Base-by-base conservation (phyloP, 2,888 invertebrate genomes). In the Cantharis rufa region DNA sequence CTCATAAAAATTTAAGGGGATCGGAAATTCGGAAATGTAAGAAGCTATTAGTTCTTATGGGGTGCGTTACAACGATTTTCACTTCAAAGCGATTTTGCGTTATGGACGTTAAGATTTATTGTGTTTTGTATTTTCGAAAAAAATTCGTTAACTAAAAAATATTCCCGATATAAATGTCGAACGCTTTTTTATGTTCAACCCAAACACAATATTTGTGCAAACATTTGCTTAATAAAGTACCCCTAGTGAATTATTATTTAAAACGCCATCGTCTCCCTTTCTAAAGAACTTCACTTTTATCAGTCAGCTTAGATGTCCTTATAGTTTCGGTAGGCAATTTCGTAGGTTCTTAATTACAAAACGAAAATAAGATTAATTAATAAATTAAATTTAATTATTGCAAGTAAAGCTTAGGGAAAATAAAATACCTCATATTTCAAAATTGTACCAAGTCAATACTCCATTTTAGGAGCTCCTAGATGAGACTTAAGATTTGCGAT, bases 41-140 rank as follows among this genome's bases (percentile, higher is more conserved):
- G 78, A 74, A 78, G 75, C 78, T 76, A 78, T 78, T 78, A 78
- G 78, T 71, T 76, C 76, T 78, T 78, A 76, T 78, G 62, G 78
- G 75, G 73, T 78, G 78, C 78, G 70, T 71, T 73, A 71, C 73
- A 76, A 32, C 72, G 62, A 66, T 70, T 78, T 78, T 69, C 78
- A 73, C 70, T 75, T 69, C 68, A 75, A 78, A 78, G 61, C 32
- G 73, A 73, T 48, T 72, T 73, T 73, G 48, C 73, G 72, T 72
- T 75, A 78, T 77, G 27, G 66, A 21, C 70, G 48, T 32, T 21
- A 63, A 69, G 74, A 74, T 74, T 74, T 74, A 70, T 70, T 74
- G 16, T 63, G 15, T 27, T 62, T 63, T 70, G 48, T 48, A 48
- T 48, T 48, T 48, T 7, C 48, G 1, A 48, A 48, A 48, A 48